Evolutionary conservation across 2,888 invertebrate genomes (phyloP).

Genomic region (Caenorhabditis sp.): DNA sequence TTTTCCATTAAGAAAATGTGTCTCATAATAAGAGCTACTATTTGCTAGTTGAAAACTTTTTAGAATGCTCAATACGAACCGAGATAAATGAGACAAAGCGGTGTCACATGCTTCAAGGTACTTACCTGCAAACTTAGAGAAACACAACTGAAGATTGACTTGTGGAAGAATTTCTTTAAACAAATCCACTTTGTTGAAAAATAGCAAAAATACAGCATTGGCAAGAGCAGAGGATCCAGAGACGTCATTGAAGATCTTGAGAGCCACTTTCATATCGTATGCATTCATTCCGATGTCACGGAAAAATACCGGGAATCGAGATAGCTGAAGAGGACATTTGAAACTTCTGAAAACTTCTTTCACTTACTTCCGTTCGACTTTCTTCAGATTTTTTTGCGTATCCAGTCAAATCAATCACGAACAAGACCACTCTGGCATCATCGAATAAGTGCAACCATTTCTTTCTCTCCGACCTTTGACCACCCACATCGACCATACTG

Average conservation of each 20-base stretch:
- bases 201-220: conserved; percentile 60
- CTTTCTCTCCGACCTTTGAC: conserved; percentile 68
- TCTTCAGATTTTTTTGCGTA: conserved; percentile 63
- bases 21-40: no score
- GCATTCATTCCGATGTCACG: conserved; percentile 19
- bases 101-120: no score
- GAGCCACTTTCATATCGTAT: conserved; percentile 61
- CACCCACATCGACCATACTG: conserved; percentile 70
- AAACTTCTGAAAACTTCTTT: no score
- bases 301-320: conserved; percentile 35
- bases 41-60: no score
- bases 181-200: conserved; percentile 65
- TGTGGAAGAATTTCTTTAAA: conserved; percentile 55
- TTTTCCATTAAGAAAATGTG: no score
- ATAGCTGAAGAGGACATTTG: conserved; percentile 19
- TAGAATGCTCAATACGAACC: no score
- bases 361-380: conserved; percentile 40
- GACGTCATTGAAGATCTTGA: conserved; percentile 60
- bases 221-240: conserved; percentile 14
- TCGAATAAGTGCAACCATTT: conserved; percentile 72
- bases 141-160: conserved; percentile 24
- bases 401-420: conserved; percentile 64
- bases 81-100: no score
- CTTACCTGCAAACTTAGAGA: conserved; percentile 56
- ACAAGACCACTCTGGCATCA: conserved; percentile 62